A percentile compares a stretch with the other conserved stretches of the same genome.
phyloP scores from a whole-genome alignment of 2,797 vertebrate species.

The Glyptemys insculpta region DNA sequence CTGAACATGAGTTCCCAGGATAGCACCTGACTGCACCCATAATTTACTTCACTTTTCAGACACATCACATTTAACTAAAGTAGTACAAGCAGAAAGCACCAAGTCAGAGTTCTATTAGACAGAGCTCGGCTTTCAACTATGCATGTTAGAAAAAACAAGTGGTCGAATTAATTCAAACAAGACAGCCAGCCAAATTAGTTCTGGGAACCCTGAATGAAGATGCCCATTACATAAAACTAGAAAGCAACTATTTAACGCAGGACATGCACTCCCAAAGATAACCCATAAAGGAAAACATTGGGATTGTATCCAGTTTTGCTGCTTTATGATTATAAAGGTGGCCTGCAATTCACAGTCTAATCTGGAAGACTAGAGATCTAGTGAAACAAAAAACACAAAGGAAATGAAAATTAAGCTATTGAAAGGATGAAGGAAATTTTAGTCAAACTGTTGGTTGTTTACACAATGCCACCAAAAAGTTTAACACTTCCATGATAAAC shows the following conservation, averaged over 20 bases:
- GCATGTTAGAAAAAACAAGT: not conserved
- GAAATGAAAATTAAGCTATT: not conserved
- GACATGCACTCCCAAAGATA: not conserved
- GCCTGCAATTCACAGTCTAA: not conserved
- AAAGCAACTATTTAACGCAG: not conserved
- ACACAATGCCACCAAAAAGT: not conserved
- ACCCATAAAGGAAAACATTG: not conserved
- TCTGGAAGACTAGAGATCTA: not conserved
- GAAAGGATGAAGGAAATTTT: not conserved
- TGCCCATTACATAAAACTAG: not conserved
- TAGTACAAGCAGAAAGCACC: not conserved
- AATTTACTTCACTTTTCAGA: not conserved
- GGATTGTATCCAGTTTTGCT: not conserved
- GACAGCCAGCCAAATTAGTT: not conserved
- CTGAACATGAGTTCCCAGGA: not conserved
- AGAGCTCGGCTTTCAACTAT: not conserved
- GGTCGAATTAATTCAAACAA: not conserved
- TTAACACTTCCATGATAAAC: not conserved
- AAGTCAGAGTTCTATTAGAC: not conserved
- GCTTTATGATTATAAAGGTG: not conserved
- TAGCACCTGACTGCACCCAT: not conserved
- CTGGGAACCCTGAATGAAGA: not conserved
- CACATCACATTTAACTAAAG: not conserved
- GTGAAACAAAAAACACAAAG: not conserved
- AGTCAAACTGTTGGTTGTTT: not conserved